These are phyloP conservation scores for Habrosyne pyritoides DNA, from an alignment of 2,888 invertebrate genomes.

Conservation along the genomic window DNA sequence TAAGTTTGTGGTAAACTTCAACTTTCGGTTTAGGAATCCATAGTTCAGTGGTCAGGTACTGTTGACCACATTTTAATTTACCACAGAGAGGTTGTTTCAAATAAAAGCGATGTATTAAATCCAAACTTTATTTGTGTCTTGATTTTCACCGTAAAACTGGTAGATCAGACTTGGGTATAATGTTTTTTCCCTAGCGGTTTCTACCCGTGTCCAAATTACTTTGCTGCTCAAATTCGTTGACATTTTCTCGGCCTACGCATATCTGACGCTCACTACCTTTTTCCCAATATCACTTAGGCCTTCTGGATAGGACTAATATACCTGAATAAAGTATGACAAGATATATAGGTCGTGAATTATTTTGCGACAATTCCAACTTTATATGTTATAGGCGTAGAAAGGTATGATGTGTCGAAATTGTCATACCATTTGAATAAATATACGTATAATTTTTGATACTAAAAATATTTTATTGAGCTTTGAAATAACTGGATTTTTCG, in stretches of 20 bases:
- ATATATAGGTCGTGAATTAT: background rate
- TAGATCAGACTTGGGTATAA: background rate
- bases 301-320: background rate
- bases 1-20: too few species aligned
- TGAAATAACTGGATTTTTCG: too few species aligned
- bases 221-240: background rate
- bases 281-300: conserved; percentile 4
- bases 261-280: background rate
- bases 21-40: too few species aligned
- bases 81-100: too few species aligned
- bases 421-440: background rate
- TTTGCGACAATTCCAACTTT: background rate
- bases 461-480: too few species aligned
- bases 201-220: conserved; percentile 2
- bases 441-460: background rate
- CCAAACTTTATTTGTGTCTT: background rate
- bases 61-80: too few species aligned
- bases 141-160: background rate
- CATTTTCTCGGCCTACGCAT: background rate
- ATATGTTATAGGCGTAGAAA: conserved; percentile 1
- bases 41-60: too few species aligned
- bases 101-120: background rate
- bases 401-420: background rate
- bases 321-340: background rate
- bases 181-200: background rate